phyloP scores from a whole-genome alignment of 2,113 vertebrate species.

The Leptobrachium ailaonicum region DNA sequence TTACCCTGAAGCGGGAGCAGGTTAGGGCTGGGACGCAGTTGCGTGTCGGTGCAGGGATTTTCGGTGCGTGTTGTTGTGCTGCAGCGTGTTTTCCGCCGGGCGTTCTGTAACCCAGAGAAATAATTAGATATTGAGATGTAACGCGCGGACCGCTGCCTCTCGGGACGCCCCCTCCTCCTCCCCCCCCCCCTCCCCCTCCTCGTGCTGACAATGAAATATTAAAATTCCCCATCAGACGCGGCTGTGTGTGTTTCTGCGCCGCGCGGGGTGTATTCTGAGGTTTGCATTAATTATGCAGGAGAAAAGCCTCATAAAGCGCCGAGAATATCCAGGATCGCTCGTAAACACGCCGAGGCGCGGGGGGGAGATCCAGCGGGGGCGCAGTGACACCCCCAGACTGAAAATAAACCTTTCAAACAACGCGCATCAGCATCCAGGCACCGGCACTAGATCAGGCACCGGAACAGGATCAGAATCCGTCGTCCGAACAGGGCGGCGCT shows the following conservation, averaged over 20 bases:
- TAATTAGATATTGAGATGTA: slow-evolving; percentile 9
- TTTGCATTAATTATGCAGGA: background rate
- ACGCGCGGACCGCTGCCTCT: background rate
- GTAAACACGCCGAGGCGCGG: background rate
- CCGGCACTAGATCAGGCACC: too few species aligned
- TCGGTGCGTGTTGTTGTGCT: background rate
- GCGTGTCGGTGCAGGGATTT: background rate
- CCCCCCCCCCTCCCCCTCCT: background rate
- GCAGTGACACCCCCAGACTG: too few species aligned
- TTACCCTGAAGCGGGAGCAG: too few species aligned
- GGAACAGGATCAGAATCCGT: too few species aligned
- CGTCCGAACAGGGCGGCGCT: too few species aligned
- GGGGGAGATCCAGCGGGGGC: too few species aligned
- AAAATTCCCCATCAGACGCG: background rate
- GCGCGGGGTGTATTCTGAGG: background rate
- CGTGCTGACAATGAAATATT: background rate
- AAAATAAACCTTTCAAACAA: too few species aligned
- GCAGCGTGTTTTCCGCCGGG: too few species aligned
- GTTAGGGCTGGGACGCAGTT: too few species aligned
- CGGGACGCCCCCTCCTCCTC: background rate
- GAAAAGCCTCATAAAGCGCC: background rate
- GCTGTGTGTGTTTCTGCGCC: background rate
- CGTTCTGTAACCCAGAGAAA: background rate
- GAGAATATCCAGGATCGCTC: background rate
- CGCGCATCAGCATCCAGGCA: too few species aligned